phyloP scores from a whole-genome alignment of 1,140 invertebrate species.

The Drosophila trapezifrons region DNA sequence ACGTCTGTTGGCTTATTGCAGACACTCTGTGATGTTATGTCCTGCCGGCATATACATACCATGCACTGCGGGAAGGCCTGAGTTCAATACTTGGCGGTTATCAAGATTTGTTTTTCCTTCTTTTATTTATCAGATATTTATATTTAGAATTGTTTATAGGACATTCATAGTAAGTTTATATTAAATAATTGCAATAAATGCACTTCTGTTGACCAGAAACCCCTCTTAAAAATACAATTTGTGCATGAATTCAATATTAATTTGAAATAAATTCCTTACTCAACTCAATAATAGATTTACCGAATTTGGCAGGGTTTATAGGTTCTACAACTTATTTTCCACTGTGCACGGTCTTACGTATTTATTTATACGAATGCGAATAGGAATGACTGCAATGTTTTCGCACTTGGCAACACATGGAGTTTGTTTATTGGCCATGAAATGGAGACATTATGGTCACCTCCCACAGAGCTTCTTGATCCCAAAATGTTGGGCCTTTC shows the following conservation, averaged over 20 bases:
- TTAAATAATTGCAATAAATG: too few relatives aligned
- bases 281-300: neutral
- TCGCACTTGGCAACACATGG: constrained; percentile 40
- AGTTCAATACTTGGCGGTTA: too few relatives aligned
- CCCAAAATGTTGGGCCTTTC: constrained; percentile 4
- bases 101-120: too few relatives aligned
- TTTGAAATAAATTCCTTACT: neutral
- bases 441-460: constrained; percentile 49
- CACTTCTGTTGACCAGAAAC: too few relatives aligned
- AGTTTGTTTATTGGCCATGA: constrained; percentile 49
- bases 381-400: constrained; percentile 42
- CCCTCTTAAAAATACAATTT: too few relatives aligned
- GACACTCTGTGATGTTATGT: constrained; percentile 49
- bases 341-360: neutral
- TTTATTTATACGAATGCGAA: constrained; percentile 41
- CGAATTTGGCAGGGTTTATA: neutral
- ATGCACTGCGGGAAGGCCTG: neutral
- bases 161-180: too few relatives aligned
- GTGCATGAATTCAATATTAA: too few relatives aligned
- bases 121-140: too few relatives aligned
- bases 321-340: neutral
- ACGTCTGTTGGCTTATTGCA: constrained; percentile 75
- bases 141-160: too few relatives aligned
- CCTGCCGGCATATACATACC: constrained; percentile 14
- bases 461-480: constrained; percentile 17